These are phyloP conservation scores for Macheiramphus alcinus DNA, from an alignment of 2,113 vertebrate species.

Conservation along the genomic window DNA sequence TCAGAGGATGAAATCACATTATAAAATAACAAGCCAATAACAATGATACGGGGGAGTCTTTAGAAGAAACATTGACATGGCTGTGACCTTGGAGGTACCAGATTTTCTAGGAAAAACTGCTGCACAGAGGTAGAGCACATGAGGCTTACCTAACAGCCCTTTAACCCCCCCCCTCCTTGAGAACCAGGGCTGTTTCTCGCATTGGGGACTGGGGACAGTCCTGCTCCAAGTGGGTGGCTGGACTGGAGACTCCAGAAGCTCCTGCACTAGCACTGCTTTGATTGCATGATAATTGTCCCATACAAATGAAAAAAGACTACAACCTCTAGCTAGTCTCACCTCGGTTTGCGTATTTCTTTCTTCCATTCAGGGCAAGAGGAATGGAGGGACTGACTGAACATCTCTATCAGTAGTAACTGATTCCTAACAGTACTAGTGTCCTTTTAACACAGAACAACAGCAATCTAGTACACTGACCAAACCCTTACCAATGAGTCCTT, in stretches of 20 bases:
- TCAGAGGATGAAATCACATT: background rate
- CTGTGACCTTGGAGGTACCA: background rate
- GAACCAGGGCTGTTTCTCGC: background rate
- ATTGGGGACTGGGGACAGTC: background rate
- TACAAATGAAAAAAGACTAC: background rate
- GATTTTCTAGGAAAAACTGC: background rate
- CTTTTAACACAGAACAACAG: background rate
- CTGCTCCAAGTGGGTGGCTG: background rate
- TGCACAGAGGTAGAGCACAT: background rate
- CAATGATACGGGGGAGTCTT: background rate
- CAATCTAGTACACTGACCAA: background rate
- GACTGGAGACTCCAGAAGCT: background rate
- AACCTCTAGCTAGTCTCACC: background rate
- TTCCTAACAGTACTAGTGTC: background rate
- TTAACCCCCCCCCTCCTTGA: background rate
- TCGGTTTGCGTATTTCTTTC: background rate
- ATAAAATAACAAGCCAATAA: background rate
- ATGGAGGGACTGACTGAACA: background rate
- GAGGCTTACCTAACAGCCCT: background rate
- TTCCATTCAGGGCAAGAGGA: background rate
- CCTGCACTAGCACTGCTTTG: background rate
- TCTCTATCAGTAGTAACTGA: background rate
- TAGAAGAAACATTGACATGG: background rate
- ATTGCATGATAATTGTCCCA: background rate
- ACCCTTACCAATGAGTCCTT: slow-evolving; percentile 86